phyloP scores from a whole-genome alignment of 1,140 invertebrate genomes.

The Drosophila prosaltans region DNA sequence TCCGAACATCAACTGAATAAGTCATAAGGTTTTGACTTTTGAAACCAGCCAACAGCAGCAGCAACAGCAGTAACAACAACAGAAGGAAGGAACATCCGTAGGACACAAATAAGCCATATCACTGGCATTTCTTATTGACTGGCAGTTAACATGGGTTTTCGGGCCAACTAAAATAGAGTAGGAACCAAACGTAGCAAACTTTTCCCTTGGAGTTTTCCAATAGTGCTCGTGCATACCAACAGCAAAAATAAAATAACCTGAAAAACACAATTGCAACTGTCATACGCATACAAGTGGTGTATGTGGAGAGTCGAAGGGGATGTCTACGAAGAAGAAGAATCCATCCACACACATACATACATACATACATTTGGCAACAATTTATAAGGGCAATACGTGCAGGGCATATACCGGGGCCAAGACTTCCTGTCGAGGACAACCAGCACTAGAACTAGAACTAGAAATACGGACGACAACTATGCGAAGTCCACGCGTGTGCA shows the following conservation, averaged over 20 bases:
- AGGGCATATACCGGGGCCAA: constrained; percentile 69
- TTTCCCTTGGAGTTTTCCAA: constrained; percentile 69
- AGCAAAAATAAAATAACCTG: constrained; percentile 35
- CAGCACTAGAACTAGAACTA: neutral
- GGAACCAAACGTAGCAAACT: constrained; percentile 4
- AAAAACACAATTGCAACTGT: constrained; percentile 70
- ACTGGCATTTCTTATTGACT: constrained; percentile 77
- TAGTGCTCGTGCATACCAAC: constrained; percentile 66
- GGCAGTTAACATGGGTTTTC: constrained; percentile 70
- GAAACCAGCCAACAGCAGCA: constrained; percentile 23
- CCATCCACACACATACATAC: constrained; percentile 50
- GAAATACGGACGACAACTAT: constrained; percentile 58
- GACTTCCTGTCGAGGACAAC: constrained; percentile 69
- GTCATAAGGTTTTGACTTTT: constrained; percentile 71
- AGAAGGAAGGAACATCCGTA: constrained; percentile 33
- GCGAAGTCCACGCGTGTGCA: constrained; percentile 76
- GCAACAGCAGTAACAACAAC: constrained; percentile 15
- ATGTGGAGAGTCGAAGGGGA: neutral
- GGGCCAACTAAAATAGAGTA: constrained; percentile 47
- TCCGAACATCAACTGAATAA: constrained; percentile 71
- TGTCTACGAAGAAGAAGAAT: constrained; percentile 1
- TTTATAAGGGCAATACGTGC: constrained; percentile 79
- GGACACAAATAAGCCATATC: constrained; percentile 73
- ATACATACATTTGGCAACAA: constrained; percentile 72
- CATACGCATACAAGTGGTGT: constrained; percentile 44